These are phyloP conservation scores for Salticus scenicus DNA, from an alignment of 2,888 invertebrate genomes.

Conservation along the genomic window DNA sequence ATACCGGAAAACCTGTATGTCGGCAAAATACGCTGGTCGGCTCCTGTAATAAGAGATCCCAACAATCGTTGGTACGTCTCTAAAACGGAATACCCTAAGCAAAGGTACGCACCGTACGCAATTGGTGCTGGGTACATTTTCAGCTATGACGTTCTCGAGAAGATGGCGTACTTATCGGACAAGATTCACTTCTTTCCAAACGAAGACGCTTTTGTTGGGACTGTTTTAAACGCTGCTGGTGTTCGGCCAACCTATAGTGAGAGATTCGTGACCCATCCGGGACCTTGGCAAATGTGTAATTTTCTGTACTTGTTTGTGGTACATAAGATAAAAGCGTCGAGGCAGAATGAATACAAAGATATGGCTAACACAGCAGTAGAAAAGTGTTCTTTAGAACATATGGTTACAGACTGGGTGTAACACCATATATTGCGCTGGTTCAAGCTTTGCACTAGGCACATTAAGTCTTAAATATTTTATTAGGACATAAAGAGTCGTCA, in stretches of 20 bases:
- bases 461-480: too few relatives aligned
- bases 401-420: slow-evolving; percentile 45
- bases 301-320: slow-evolving; percentile 74
- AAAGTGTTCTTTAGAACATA: slow-evolving; percentile 42
- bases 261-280: slow-evolving; percentile 74
- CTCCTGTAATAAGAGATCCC: slow-evolving; percentile 74
- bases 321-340: slow-evolving; percentile 73
- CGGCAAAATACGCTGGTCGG: slow-evolving; percentile 73
- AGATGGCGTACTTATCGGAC: slow-evolving; percentile 72
- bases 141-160: slow-evolving; percentile 73
- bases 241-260: slow-evolving; percentile 73
- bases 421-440: too few relatives aligned
- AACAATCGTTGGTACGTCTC: slow-evolving; percentile 74
- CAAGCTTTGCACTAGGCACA: too few relatives aligned
- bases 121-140: slow-evolving; percentile 75
- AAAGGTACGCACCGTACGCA: slow-evolving; percentile 75
- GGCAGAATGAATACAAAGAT: slow-evolving; percentile 28
- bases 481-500: too few relatives aligned
- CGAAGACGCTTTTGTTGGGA: slow-evolving; percentile 76
- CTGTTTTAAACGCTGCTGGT: slow-evolving; percentile 73
- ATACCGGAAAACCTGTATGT: slow-evolving; percentile 73
- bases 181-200: slow-evolving; percentile 74
- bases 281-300: slow-evolving; percentile 74
- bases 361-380: slow-evolving; percentile 72
- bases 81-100: slow-evolving; percentile 72